Conservation (phyloP, 2,113 vertebrate species). For the Lipotes vexillifer region DNA sequence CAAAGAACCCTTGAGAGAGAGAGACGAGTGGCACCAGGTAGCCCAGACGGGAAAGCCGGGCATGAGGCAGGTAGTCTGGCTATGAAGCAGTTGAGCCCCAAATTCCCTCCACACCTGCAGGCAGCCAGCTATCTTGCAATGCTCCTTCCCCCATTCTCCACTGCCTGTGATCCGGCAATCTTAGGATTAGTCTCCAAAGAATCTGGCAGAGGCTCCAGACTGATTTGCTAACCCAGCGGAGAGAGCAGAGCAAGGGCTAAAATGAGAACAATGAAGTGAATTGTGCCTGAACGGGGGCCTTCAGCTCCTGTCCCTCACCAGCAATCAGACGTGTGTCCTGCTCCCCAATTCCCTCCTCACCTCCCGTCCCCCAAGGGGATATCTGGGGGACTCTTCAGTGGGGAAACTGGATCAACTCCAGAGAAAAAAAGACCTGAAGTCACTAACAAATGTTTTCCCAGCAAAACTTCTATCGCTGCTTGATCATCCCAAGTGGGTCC, state of each 20-base stretch:
- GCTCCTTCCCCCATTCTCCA: background rate
- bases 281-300: background rate
- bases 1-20: background rate
- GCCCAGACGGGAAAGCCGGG: background rate
- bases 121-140: background rate
- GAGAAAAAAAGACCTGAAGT: background rate
- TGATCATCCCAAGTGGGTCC: background rate
- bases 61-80: background rate
- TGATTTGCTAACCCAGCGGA: background rate
- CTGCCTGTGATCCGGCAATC: rapidly evolving
- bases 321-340: background rate
- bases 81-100: too few relatives aligned
- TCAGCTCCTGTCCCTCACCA: background rate
- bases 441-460: background rate
- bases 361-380: background rate
- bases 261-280: background rate
- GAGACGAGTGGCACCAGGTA: background rate
- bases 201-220: background rate
- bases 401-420: background rate
- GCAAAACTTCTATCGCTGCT: background rate
- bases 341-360: background rate
- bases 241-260: background rate
- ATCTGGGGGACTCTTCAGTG: background rate
- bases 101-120: background rate
- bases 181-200: background rate